Conservation (phyloP, 2,113 vertebrate species). For the Campylomormyrus tamandua region DNA sequence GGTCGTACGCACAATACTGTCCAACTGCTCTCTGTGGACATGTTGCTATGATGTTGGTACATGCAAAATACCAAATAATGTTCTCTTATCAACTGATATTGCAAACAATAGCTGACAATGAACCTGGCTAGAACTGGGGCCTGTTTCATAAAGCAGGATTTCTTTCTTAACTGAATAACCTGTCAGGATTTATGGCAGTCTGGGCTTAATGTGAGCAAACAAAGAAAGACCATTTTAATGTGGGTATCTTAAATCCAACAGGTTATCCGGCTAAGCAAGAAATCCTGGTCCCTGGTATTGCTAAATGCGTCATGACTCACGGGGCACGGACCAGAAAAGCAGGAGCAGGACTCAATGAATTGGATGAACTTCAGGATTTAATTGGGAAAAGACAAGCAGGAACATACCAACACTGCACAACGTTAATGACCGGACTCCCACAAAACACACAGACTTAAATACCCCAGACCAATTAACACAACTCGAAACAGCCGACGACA, state of each 20-base stretch:
- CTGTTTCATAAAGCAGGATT: not conserved
- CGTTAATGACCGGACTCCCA: too few species aligned
- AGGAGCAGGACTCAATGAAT: too few species aligned
- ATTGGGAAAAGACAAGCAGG: too few species aligned
- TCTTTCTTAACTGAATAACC: not conserved
- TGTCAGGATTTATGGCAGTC: not conserved
- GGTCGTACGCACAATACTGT: not conserved
- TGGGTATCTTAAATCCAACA: not conserved
- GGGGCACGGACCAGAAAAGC: too few species aligned
- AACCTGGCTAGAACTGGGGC: not conserved
- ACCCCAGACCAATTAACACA: too few species aligned
- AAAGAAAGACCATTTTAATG: not conserved
- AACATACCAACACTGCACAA: too few species aligned
- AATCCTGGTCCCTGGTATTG: not conserved
- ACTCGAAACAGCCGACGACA: too few species aligned
- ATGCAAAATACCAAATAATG: not conserved
- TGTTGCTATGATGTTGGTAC: not conserved
- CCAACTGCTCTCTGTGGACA: not conserved
- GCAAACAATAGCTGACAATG: not conserved
- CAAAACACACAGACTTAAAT: too few species aligned
- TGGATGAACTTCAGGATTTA: too few species aligned
- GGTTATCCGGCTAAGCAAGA: not conserved
- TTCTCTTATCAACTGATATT: not conserved
- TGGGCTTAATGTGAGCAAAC: not conserved
- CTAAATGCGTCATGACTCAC: not conserved